Evolutionary conservation across 2,888 invertebrate genomes (phyloP).

Genomic region (Dasypogon diadema): DNA sequence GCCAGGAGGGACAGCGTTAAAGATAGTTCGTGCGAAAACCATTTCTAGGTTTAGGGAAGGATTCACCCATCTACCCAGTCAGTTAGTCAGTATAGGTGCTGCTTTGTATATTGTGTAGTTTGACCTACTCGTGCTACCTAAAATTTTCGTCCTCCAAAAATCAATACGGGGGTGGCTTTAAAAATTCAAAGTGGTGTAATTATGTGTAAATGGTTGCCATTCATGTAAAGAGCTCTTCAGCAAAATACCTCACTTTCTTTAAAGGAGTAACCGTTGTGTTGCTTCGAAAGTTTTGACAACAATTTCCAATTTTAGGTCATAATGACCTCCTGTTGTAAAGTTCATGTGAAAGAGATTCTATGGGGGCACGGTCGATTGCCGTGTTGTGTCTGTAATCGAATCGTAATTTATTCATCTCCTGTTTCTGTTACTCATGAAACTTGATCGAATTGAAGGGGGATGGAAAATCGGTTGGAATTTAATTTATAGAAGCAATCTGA

Average conservation of each 20-base stretch:
- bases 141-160: neutral
- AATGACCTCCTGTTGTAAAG: neutral
- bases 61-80: too few relatives aligned
- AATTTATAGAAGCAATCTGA: too few relatives aligned
- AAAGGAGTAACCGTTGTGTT: neutral
- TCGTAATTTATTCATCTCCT: neutral
- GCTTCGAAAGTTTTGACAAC: constrained; percentile 5
- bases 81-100: too few relatives aligned
- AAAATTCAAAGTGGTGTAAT: constrained; percentile 39
- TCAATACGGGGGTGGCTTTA: constrained; percentile 43
- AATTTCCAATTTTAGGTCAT: neutral
- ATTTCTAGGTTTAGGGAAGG: neutral
- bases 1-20: neutral
- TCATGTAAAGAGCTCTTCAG: neutral
- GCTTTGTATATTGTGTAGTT: constrained; percentile 27
- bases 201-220: constrained; percentile 23
- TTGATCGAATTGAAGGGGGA: too few relatives aligned
- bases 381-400: neutral
- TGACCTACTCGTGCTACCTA: constrained; percentile 18
- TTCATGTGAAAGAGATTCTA: too few relatives aligned
- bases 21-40: neutral
- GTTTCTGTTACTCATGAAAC: neutral
- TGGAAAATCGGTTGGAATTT: too few relatives aligned
- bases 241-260: neutral
- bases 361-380: neutral